Evolutionary conservation across 2,797 vertebrate genomes (phyloP).

Genomic region (Aeoliscus strigatus): DNA sequence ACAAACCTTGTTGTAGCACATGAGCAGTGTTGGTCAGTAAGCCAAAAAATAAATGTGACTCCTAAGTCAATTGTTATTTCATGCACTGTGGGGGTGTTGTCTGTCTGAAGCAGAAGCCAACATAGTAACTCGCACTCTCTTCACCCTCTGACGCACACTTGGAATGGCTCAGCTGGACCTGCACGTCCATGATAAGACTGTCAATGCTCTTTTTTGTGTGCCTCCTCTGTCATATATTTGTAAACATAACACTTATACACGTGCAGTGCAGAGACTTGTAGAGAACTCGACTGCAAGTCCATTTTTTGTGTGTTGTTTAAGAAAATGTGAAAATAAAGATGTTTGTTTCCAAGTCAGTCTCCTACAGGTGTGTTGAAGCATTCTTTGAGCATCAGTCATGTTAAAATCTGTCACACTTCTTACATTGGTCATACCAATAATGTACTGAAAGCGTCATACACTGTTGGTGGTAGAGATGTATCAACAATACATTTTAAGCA

Average conservation of each 20-base stretch:
- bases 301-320: neutral
- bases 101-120: constrained; percentile 31
- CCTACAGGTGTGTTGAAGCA: neutral
- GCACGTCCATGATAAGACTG: constrained; percentile 64
- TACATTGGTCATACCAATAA: no score
- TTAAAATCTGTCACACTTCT: no score
- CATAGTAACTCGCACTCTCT: constrained; percentile 25
- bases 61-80: constrained; percentile 32
- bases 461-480: no score
- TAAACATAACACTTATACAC: constrained; percentile 27
- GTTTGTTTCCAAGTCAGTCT: constrained; percentile 6
- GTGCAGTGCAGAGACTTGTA: constrained; percentile 12
- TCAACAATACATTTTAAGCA: no score
- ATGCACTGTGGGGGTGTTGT: constrained; percentile 18
- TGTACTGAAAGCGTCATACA: no score
- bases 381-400: neutral
- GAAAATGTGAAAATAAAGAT: constrained; percentile 47
- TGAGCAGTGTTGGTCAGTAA: constrained; percentile 37
- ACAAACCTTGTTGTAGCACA: constrained; percentile 11
- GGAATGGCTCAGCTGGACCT: constrained; percentile 54
- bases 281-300: constrained; percentile 18
- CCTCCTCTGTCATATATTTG: constrained; percentile 14
- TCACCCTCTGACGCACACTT: constrained; percentile 36
- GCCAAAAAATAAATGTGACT: constrained; percentile 44
- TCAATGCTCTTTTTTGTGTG: constrained; percentile 29